These are phyloP conservation scores for Laticauda colubrina DNA, from an alignment of 2,113 vertebrate species.

Conservation along the genomic window DNA sequence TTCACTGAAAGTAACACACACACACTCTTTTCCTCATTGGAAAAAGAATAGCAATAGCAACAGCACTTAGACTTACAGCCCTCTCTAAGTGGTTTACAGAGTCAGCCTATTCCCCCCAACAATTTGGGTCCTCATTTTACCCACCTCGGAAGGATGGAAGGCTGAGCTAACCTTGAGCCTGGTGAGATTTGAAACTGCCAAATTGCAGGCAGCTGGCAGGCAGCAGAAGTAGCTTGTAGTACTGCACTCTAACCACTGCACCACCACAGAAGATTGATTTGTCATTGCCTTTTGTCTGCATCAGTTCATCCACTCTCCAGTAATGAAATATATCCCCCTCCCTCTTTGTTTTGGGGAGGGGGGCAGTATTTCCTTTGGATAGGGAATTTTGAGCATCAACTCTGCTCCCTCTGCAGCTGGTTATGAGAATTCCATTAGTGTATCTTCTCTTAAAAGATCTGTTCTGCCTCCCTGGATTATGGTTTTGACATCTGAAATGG, in stretches of 20 bases:
- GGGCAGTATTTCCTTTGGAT: not conserved
- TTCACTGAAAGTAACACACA: not conserved
- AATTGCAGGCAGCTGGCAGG: no score
- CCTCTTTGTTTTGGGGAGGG: not conserved
- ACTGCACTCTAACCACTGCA: no score
- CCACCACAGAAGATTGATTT: not conserved
- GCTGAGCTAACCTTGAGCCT: no score
- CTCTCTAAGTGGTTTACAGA: no score
- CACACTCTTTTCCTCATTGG: not conserved
- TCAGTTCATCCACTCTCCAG: not conserved
- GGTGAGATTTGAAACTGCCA: no score
- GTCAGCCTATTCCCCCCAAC: no score
- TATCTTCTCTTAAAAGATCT: not conserved
- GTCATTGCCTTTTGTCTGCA: not conserved
- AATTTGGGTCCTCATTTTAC: no score
- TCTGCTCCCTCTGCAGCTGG: not conserved
- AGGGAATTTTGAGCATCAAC: not conserved
- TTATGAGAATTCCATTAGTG: not conserved
- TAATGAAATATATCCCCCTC: not conserved
- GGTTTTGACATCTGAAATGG: not conserved
- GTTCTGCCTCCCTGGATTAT: not conserved
- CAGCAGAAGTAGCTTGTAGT: no score
- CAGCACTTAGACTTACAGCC: no score
- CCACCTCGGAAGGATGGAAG: no score
- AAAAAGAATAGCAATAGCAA: no score